Evolutionary conservation across 2,888 invertebrate genomes (phyloP).

Genomic region (Boloria euphrosyne): DNA sequence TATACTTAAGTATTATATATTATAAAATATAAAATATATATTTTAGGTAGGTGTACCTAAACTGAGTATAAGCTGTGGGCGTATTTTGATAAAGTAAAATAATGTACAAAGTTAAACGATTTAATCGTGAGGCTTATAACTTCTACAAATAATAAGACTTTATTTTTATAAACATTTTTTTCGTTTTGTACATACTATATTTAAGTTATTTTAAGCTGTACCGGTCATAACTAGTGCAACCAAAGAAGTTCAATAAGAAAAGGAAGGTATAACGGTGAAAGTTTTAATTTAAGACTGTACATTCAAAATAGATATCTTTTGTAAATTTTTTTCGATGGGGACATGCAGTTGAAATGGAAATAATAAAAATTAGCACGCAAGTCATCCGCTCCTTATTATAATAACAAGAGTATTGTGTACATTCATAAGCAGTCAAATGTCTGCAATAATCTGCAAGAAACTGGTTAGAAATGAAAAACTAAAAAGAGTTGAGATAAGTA

Average conservation of each 20-base stretch:
- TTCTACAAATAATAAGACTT: neutral
- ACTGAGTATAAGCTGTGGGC: constrained; percentile 25
- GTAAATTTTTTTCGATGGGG: neutral
- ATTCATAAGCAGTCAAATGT: neutral
- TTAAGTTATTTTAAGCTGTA: constrained; percentile 3
- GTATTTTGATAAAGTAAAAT: constrained; percentile 7
- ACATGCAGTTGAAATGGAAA: neutral
- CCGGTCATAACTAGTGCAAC: constrained; percentile 43
- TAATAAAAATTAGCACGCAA: neutral
- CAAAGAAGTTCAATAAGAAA: constrained; percentile 50
- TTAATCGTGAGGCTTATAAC: neutral
- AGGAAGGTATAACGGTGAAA: neutral
- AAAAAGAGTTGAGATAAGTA: neutral
- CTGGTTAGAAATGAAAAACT: neutral
- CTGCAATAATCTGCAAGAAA: neutral
- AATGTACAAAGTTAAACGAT: neutral
- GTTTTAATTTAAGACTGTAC: neutral
- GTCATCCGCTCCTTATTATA: neutral
- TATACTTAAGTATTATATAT: constrained; percentile 12
- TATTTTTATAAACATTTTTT: neutral
- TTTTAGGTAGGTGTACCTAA: neutral
- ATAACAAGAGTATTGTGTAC: neutral
- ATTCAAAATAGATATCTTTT: neutral
- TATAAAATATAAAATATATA: too few species aligned
- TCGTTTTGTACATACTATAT: neutral